Percentiles rank a stretch among this genome's conserved stretches.
Evolutionary conservation across 2,888 invertebrate species (phyloP).

Genomic region (Osmoderma eremita): DNA sequence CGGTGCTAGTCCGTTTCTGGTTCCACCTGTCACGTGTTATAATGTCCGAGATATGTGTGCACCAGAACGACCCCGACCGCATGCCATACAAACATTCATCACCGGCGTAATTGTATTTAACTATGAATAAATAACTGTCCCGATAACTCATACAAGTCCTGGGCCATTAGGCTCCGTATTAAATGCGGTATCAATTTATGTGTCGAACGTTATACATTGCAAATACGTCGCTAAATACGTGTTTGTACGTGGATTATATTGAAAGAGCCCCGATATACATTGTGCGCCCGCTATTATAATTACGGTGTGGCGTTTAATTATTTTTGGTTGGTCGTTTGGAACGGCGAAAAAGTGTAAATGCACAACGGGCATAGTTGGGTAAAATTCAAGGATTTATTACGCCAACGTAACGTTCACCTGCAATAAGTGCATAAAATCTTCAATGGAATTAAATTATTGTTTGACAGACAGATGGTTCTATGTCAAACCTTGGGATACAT

Average conservation of each 20-base stretch:
- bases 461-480: too few relatives aligned
- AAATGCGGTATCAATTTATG: conserved; percentile 39
- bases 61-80: conserved; percentile 41
- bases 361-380: neutral
- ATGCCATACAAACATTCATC: conserved; percentile 50
- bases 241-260: conserved; percentile 22
- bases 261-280: neutral
- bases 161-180: conserved; percentile 42
- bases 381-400: neutral
- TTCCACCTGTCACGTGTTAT: conserved; percentile 44
- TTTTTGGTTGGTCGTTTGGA: conserved; percentile 20
- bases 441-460: too few relatives aligned
- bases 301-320: conserved; percentile 21
- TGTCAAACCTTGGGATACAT: too few relatives aligned
- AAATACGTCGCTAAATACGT: conserved; percentile 25
- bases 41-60: conserved; percentile 44
- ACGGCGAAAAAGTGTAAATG: neutral
- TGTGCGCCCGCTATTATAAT: conserved; percentile 10
- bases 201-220: conserved; percentile 30
- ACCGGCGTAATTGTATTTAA: conserved; percentile 47
- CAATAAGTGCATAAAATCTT: too few relatives aligned
- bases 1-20: conserved; percentile 31
- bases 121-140: conserved; percentile 50
- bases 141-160: conserved; percentile 46
- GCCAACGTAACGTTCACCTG: neutral